These are phyloP conservation scores for Drosophila rufa DNA, from an alignment of 1,140 invertebrate species.

Conservation along the genomic window DNA sequence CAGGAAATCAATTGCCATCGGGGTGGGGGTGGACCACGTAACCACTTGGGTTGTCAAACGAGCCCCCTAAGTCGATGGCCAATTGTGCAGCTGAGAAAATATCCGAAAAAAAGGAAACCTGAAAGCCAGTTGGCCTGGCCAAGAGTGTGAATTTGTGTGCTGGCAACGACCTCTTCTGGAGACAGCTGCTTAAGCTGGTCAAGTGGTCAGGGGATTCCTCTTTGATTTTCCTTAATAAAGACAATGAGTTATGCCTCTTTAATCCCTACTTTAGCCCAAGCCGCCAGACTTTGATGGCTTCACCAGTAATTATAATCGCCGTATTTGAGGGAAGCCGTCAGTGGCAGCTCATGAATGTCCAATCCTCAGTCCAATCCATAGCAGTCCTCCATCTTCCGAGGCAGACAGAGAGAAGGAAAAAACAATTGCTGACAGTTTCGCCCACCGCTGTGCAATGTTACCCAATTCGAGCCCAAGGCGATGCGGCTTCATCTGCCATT, in stretches of 20 bases:
- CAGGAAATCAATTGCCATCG: constrained; percentile 61
- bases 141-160: constrained; percentile 53
- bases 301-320: constrained; percentile 46
- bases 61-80: constrained; percentile 66
- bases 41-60: constrained; percentile 72
- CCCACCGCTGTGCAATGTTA: constrained; percentile 60
- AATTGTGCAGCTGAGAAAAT: constrained; percentile 62
- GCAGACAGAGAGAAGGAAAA: constrained; percentile 22
- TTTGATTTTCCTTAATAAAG: neutral
- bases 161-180: constrained; percentile 55
- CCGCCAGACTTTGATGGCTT: constrained; percentile 2
- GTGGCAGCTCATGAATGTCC: constrained; percentile 19
- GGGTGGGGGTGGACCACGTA: constrained; percentile 65
- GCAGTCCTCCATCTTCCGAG: constrained; percentile 32
- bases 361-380: constrained; percentile 9
- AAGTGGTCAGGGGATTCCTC: constrained; percentile 6
- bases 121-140: constrained; percentile 51
- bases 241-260: constrained; percentile 12
- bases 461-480: constrained; percentile 65
- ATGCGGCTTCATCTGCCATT: constrained; percentile 68
- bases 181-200: constrained; percentile 35
- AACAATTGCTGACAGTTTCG: constrained; percentile 57
- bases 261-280: constrained; percentile 4
- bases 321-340: constrained; percentile 25
- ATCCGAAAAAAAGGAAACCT: constrained; percentile 18